Percentiles rank a stretch among this genome's conserved stretches.
These are phyloP conservation scores for Bettongia penicillata DNA, from an alignment of 2,113 vertebrate genomes.

Conservation along the genomic window DNA sequence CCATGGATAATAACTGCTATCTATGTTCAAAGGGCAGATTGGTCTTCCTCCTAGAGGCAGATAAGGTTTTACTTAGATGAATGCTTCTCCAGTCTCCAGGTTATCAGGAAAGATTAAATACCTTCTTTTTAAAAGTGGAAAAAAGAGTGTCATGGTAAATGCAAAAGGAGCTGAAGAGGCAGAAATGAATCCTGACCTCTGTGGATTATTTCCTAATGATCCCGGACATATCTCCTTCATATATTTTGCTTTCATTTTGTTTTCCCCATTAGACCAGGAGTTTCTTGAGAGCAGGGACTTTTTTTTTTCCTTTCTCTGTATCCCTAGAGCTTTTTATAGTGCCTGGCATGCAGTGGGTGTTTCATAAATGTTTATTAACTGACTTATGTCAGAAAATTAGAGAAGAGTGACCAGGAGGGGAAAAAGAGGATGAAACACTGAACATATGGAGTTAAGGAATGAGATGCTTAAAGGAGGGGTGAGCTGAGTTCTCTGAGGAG, in stretches of 20 bases:
- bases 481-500: background rate
- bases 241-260: background rate
- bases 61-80: background rate
- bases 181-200: background rate
- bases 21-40: background rate
- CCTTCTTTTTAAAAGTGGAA: background rate
- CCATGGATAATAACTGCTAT: background rate
- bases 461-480: background rate
- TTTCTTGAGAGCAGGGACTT: background rate
- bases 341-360: background rate
- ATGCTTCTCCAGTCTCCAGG: background rate
- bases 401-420: background rate
- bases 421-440: background rate
- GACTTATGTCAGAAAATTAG: background rate
- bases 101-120: background rate
- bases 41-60: background rate
- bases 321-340: background rate
- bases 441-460: background rate
- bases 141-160: background rate
- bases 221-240: background rate
- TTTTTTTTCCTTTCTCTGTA: background rate
- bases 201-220: background rate
- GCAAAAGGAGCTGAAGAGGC: background rate
- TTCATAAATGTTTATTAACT: background rate
- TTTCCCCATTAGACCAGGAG: background rate